phyloP scores from a whole-genome alignment of 2,797 vertebrate species.

The Pelodytes ibericus region DNA sequence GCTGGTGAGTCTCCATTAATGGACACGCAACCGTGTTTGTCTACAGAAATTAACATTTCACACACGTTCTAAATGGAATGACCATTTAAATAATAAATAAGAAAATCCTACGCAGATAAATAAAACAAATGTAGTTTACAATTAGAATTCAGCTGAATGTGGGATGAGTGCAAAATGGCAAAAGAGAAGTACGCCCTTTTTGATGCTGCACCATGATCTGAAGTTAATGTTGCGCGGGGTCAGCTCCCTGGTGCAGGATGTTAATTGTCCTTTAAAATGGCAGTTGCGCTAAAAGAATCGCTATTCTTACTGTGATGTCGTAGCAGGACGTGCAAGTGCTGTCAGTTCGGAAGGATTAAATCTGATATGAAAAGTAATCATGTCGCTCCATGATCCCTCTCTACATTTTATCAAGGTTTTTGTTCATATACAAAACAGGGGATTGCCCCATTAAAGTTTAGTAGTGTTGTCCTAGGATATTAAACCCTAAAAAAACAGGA shows the following conservation, averaged over 20 bases:
- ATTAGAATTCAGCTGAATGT: conserved; percentile 32
- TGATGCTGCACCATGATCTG: conserved; percentile 37
- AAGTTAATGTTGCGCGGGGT: conserved; percentile 1
- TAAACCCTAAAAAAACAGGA: conserved; percentile 77
- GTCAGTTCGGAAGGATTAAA: conserved; percentile 71
- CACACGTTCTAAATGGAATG: conserved; percentile 68
- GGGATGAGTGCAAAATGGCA: conserved; percentile 52
- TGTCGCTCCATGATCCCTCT: conserved; percentile 66
- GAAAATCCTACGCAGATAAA: conserved; percentile 64
- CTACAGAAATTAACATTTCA: conserved; percentile 62
- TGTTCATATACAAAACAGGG: conserved; percentile 74
- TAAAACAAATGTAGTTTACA: conserved; percentile 62
- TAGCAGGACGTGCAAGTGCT: conserved; percentile 70
- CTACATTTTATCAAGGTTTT: conserved; percentile 71
- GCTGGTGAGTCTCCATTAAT: conserved; percentile 75
- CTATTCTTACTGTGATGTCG: conserved; percentile 56
- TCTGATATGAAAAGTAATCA: conserved; percentile 66
- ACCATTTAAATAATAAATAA: conserved; percentile 73
- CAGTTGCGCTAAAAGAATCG: conserved; percentile 62
- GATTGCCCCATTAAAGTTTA: conserved; percentile 44
- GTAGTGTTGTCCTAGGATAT: conserved; percentile 74
- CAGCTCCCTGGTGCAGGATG: background rate
- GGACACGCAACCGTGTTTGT: conserved; percentile 65
- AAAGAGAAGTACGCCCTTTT: conserved; percentile 47
- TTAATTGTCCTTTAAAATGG: conserved; percentile 61